These are phyloP conservation scores for Sphaerophoria rueppellii DNA, from an alignment of 2,888 invertebrate genomes.

Conservation along the genomic window DNA sequence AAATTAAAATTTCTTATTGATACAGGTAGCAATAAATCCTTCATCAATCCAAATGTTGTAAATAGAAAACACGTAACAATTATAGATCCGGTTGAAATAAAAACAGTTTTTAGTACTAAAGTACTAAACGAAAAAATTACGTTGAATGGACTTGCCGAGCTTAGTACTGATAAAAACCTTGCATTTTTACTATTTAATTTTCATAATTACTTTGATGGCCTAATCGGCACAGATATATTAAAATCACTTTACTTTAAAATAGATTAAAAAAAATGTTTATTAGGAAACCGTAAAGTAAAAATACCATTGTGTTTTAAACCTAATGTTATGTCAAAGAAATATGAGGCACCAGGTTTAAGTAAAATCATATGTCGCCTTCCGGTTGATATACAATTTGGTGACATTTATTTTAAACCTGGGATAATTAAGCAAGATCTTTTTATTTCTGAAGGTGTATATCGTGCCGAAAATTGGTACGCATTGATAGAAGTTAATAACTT, in stretches of 20 bases:
- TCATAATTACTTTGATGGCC: slow-evolving; percentile 44
- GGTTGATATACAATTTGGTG: slow-evolving; percentile 10
- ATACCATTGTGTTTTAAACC: slow-evolving; percentile 32
- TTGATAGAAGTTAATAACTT: slow-evolving; percentile 16
- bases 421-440: slow-evolving; percentile 8
- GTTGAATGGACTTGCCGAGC: slow-evolving; percentile 10
- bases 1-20: slow-evolving; percentile 16
- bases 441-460: slow-evolving; percentile 4
- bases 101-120: slow-evolving; percentile 18
- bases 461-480: slow-evolving; percentile 18
- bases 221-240: slow-evolving; percentile 41
- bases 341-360: slow-evolving; percentile 7
- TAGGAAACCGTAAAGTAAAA: neutral
- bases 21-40: slow-evolving; percentile 36
- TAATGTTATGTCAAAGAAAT: slow-evolving; percentile 17
- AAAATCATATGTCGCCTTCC: slow-evolving; percentile 6
- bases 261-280: slow-evolving; percentile 2
- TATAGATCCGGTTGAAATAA: slow-evolving; percentile 42
- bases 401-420: slow-evolving; percentile 4
- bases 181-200: slow-evolving; percentile 18
- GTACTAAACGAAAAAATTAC: neutral
- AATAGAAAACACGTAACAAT: slow-evolving; percentile 8
- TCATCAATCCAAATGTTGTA: slow-evolving; percentile 51
- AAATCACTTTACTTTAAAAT: slow-evolving; percentile 22
- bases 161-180: neutral